Conservation (phyloP, 2,797 vertebrate genomes). For the Hyperoplus immaculatus region DNA sequence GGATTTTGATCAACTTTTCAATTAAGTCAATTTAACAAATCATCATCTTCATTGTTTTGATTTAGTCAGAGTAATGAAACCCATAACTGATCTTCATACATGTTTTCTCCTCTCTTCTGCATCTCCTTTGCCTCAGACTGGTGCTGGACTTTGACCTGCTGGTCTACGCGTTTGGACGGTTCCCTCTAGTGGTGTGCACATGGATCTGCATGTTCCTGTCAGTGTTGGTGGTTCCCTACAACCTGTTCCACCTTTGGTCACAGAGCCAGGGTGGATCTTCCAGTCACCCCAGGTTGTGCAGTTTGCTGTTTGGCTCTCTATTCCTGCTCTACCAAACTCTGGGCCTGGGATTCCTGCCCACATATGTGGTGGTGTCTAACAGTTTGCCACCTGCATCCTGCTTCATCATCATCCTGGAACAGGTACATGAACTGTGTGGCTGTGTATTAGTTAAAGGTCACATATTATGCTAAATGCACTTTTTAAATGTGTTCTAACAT, state of each 20-base stretch:
- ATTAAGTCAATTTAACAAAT: not conserved
- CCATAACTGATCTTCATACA: not conserved
- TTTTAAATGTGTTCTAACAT: too few species aligned
- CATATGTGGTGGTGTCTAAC: conserved; percentile 88
- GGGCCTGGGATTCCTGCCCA: conserved; percentile 89
- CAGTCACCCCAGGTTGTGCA: conserved; percentile 78
- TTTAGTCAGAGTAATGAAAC: not conserved
- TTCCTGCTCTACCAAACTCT: conserved; percentile 90
- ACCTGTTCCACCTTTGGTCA: conserved; percentile 90
- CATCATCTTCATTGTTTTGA: conserved; percentile 8
- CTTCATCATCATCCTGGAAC: conserved; percentile 92
- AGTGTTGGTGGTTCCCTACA: conserved; percentile 88
- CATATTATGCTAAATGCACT: too few species aligned
- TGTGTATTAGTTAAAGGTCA: not conserved
- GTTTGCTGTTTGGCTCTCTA: conserved; percentile 81
- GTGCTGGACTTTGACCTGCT: conserved; percentile 95
- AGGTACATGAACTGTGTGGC: conserved; percentile 81
- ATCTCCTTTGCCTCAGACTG: conserved; percentile 81
- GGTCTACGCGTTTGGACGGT: conserved; percentile 92
- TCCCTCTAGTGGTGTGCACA: conserved; percentile 89
- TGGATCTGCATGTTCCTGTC: conserved; percentile 95
- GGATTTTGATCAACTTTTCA: not conserved
- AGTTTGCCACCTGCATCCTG: conserved; percentile 92
- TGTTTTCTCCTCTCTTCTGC: conserved; percentile 7
- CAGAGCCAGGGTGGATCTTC: conserved; percentile 82